These are phyloP conservation scores for Mustela lutreola DNA, from an alignment of 2,113 vertebrate species.

Conservation along the genomic window DNA sequence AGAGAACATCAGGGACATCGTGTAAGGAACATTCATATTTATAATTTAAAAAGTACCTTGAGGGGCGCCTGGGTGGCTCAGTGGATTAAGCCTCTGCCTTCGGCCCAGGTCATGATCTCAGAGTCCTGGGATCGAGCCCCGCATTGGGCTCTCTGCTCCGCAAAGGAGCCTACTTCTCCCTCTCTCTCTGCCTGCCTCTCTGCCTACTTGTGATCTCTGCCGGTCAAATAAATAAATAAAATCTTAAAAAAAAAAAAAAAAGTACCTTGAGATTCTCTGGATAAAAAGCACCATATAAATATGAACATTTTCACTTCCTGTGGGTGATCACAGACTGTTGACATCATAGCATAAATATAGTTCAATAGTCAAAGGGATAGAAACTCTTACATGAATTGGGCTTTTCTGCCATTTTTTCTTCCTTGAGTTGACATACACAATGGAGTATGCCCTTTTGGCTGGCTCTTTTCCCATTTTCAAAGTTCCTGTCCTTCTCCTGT, in stretches of 20 bases:
- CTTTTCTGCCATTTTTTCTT: conserved; percentile 16
- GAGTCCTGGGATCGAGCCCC: no score
- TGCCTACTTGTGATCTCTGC: no score
- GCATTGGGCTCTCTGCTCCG: no score
- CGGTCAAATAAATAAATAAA: no score
- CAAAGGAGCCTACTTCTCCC: no score
- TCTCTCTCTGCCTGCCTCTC: no score
- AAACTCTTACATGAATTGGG: background rate
- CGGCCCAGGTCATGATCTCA: no score
- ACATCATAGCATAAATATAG: conserved; percentile 22
- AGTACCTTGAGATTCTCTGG: background rate
- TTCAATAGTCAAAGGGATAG: conserved; percentile 48
- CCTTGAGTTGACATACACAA: background rate
- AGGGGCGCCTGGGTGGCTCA: background rate
- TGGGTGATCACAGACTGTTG: conserved; percentile 45
- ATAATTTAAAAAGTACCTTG: conserved; percentile 61
- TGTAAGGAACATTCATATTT: conserved; percentile 29
- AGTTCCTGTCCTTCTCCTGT: conserved; percentile 58
- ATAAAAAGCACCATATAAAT: conserved; percentile 16
- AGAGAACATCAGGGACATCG: background rate
- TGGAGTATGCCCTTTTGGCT: background rate
- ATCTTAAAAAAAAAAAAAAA: background rate
- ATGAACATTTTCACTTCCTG: conserved; percentile 49
- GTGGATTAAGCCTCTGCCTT: no score
- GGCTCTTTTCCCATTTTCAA: background rate